Evolutionary conservation across 2,888 invertebrate species (phyloP).

Genomic region (Diloba caeruleocephala): DNA sequence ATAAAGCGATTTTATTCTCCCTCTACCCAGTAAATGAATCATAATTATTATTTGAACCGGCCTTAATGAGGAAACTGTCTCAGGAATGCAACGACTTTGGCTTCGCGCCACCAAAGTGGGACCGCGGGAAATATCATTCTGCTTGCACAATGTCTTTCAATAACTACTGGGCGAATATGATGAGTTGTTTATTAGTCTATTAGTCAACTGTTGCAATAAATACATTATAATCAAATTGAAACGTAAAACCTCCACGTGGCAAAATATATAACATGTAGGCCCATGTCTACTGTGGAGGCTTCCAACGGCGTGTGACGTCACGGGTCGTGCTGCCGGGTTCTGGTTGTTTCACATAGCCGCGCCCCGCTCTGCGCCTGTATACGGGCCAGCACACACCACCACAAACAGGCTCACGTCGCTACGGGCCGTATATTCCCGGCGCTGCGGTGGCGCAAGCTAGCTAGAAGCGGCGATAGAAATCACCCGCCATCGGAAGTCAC

Average conservation of each 20-base stretch:
- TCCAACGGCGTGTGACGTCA: no score
- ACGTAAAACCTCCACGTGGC: conserved; percentile 16
- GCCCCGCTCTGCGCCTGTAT: no score
- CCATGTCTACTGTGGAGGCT: no score
- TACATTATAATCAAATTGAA: conserved; percentile 30
- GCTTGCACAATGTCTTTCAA: conserved; percentile 72
- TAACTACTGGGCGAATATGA: conserved; percentile 37
- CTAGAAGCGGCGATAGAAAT: no score
- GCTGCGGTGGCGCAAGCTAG: no score
- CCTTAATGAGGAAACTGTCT: conserved; percentile 67
- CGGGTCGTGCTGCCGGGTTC: no score
- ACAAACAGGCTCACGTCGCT: no score
- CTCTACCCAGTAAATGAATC: conserved; percentile 60
- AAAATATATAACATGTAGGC: neutral
- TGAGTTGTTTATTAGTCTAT: conserved; percentile 48
- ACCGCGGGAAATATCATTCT: conserved; percentile 69
- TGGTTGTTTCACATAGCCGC: no score
- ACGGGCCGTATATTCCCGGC: no score
- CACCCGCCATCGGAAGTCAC: no score
- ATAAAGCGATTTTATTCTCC: no score
- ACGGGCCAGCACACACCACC: no score
- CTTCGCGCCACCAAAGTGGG: conserved; percentile 66
- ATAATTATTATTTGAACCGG: conserved; percentile 57
- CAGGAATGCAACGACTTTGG: conserved; percentile 74
- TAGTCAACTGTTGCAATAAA: conserved; percentile 27